A percentile compares a stretch with the other conserved stretches of the same genome.
phyloP scores from a whole-genome alignment of 2,888 invertebrate genomes.

The Acanthosepion pharaonis region DNA sequence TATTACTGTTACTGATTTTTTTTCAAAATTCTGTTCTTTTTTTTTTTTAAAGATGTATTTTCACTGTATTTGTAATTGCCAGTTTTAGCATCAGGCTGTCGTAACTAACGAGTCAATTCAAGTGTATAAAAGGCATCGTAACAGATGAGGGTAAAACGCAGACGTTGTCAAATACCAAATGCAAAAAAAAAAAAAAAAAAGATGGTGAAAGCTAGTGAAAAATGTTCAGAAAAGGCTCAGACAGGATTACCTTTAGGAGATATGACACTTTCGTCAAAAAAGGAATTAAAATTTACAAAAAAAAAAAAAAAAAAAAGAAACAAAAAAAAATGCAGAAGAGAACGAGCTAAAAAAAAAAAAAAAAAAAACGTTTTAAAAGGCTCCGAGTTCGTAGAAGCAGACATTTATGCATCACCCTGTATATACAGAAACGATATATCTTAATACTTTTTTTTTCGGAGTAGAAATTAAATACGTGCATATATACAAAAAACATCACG shows the following conservation, averaged over 20 bases:
- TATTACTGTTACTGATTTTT: background rate
- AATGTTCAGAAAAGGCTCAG: background rate
- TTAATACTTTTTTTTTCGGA: background rate
- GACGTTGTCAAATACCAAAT: background rate
- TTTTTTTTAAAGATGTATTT: background rate
- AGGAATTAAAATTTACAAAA: background rate
- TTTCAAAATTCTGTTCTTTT: background rate
- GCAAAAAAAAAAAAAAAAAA: background rate
- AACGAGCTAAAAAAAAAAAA: too few relatives aligned
- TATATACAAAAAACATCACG: too few relatives aligned
- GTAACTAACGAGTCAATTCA: background rate
- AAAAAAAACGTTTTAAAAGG: too few relatives aligned
- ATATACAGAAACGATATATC: background rate
- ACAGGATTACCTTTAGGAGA: background rate
- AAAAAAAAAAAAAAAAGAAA: background rate
- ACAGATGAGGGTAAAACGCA: background rate
- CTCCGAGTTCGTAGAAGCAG: background rate
- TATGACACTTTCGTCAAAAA: background rate
- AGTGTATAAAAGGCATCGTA: background rate
- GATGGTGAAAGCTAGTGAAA: background rate
- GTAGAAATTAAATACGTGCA: too few relatives aligned
- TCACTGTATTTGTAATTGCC: background rate
- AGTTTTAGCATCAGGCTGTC: background rate
- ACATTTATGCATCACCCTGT: too few relatives aligned
- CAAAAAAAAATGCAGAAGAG: too few relatives aligned